phyloP scores from a whole-genome alignment of 2,888 invertebrate species.

The Hypomecis punctinalis region DNA sequence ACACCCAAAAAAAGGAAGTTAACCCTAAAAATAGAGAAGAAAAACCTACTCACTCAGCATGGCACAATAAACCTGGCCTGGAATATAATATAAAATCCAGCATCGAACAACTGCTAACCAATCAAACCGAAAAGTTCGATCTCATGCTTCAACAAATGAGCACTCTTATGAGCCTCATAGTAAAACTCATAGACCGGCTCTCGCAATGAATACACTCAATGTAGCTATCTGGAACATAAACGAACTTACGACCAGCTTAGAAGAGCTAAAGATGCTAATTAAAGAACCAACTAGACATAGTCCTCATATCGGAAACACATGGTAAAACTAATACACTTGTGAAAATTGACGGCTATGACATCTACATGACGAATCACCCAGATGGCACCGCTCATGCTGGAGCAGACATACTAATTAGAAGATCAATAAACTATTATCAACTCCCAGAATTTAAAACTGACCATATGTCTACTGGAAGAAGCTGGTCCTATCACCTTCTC shows the following conservation, averaged over 20 bases:
- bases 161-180: conserved; percentile 26
- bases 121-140: conserved; percentile 35
- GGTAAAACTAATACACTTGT: conserved; percentile 21
- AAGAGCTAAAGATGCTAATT: background rate
- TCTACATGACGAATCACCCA: conserved; percentile 35
- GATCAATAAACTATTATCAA: background rate
- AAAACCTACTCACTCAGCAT: no score
- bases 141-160: conserved; percentile 33
- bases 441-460: background rate
- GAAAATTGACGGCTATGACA: conserved; percentile 27
- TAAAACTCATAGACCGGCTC: conserved; percentile 10
- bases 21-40: no score
- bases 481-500: background rate
- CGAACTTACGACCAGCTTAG: no score
- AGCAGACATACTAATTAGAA: conserved; percentile 17
- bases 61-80: no score
- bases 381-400: conserved; percentile 39
- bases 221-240: no score
- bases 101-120: no score
- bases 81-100: no score
- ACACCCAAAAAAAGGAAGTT: no score
- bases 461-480: background rate
- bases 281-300: conserved; percentile 26
- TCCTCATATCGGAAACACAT: conserved; percentile 40
- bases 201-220: background rate